Evolutionary conservation across 1,140 invertebrate species (phyloP).

Genomic region (Anoplolepis gracilipes): DNA sequence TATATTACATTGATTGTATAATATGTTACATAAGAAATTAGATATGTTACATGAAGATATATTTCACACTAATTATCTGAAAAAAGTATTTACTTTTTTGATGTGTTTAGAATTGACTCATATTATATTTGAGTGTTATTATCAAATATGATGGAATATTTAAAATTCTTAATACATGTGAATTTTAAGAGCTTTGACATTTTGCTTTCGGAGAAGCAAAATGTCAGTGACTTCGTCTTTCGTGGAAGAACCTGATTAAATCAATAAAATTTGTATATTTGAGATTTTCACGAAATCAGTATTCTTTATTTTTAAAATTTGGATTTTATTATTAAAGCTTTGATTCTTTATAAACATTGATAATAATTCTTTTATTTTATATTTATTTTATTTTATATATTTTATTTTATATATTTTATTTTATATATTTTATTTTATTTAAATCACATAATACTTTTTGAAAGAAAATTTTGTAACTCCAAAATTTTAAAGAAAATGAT

Average conservation of each 20-base stretch:
- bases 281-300: background rate
- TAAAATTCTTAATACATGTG: background rate
- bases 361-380: background rate
- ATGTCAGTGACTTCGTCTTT: background rate
- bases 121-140: background rate
- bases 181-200: background rate
- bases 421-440: background rate
- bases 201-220: background rate
- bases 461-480: background rate
- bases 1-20: too few relatives aligned
- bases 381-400: background rate
- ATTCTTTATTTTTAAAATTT: background rate
- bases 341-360: background rate
- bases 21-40: too few relatives aligned
- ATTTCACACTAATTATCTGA: background rate
- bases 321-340: background rate
- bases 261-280: background rate
- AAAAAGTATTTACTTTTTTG: background rate
- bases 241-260: background rate
- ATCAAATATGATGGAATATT: background rate
- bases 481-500: background rate
- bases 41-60: too few relatives aligned
- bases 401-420: background rate
- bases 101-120: background rate
- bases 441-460: background rate